phyloP scores from a whole-genome alignment of 2,113 vertebrate species.

The Saccopteryx leptura region DNA sequence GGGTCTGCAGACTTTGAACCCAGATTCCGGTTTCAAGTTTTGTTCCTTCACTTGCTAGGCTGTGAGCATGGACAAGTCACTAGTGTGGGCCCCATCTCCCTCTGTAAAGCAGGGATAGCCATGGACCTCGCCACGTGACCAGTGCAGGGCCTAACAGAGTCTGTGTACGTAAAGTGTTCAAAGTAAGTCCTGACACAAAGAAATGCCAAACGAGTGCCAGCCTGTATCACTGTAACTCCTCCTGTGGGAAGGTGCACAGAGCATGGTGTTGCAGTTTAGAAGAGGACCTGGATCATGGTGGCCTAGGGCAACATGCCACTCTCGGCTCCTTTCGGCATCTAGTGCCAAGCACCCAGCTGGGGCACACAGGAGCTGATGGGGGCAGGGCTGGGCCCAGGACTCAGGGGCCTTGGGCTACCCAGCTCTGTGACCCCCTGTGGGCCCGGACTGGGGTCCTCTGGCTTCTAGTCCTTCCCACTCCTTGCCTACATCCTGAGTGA shows the following conservation, averaged over 20 bases:
- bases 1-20: neutral
- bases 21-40: neutral
- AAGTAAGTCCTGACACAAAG: neutral
- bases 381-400: neutral
- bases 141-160: accelerated
- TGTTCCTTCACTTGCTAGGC: neutral
- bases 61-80: neutral
- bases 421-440: neutral
- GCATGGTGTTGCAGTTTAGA: neutral
- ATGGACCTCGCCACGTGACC: too few relatives aligned
- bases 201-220: accelerated
- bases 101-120: neutral
- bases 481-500: accelerated
- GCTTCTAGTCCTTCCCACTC: neutral
- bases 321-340: neutral
- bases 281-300: neutral
- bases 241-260: accelerated
- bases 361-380: neutral
- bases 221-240: accelerated
- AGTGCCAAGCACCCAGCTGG: neutral
- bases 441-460: neutral
- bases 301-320: too few relatives aligned
- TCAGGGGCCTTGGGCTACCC: neutral
- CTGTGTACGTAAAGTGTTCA: accelerated
- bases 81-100: neutral